phyloP scores from a whole-genome alignment of 2,797 vertebrate species.

The Lithobates sylvaticus region DNA sequence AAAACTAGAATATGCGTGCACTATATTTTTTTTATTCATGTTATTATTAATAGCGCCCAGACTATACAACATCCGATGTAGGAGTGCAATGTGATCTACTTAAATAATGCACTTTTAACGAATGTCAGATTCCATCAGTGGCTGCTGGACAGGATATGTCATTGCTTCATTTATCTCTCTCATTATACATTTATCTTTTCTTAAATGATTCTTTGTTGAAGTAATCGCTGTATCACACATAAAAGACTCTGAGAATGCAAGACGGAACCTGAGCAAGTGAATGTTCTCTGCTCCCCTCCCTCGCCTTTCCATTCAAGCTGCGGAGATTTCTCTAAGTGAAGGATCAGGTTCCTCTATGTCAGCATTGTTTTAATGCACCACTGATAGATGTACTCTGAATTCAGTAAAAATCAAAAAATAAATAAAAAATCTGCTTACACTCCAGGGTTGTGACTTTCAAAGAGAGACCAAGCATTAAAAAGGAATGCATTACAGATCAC shows the following conservation, averaged over 20 bases:
- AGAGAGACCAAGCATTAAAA: neutral
- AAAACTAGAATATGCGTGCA: too few species aligned
- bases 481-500: too few species aligned
- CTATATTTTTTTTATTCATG: too few species aligned
- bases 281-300: neutral
- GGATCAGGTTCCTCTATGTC: constrained; percentile 6
- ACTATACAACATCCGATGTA: too few species aligned
- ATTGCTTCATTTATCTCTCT: constrained; percentile 47
- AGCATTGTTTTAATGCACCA: neutral
- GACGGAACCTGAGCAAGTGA: constrained; percentile 8
- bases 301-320: neutral
- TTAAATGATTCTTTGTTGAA: constrained; percentile 35
- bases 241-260: constrained; percentile 13
- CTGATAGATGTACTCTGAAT: neutral
- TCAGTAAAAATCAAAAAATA: too few species aligned
- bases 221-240: constrained; percentile 27
- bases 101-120: neutral
- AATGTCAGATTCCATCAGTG: constrained; percentile 33
- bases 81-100: too few species aligned
- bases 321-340: neutral
- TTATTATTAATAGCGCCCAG: too few species aligned
- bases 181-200: constrained; percentile 23
- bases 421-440: too few species aligned
- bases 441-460: neutral
- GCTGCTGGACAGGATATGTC: constrained; percentile 37